Evolutionary conservation across 2,113 vertebrate genomes (phyloP).

Genomic region (Ardeotis arabs): DNA sequence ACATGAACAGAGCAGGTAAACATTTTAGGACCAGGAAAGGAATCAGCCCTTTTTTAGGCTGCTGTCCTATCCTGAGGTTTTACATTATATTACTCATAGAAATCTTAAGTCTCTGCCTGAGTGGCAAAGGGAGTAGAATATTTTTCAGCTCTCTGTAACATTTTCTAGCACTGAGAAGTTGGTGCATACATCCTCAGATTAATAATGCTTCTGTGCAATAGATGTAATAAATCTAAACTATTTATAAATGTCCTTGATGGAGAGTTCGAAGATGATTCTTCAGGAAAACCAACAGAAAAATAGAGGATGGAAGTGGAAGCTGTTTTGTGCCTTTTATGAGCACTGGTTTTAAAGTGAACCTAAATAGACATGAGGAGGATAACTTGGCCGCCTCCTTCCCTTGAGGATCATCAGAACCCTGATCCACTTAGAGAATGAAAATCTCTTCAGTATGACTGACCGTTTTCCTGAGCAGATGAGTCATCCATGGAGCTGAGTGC

Average conservation of each 20-base stretch:
- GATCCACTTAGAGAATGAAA: not conserved
- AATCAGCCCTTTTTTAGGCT: not conserved
- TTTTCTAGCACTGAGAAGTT: not conserved
- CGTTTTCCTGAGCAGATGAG: not conserved
- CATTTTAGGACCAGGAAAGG: not conserved
- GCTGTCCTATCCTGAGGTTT: not conserved
- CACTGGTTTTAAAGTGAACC: not conserved
- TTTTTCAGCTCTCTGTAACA: not conserved
- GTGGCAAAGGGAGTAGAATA: not conserved
- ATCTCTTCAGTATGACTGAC: not conserved
- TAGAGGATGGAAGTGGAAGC: not conserved
- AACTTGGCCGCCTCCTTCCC: not conserved
- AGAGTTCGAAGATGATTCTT: not conserved
- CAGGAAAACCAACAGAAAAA: not conserved
- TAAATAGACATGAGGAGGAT: not conserved
- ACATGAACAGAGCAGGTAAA: not conserved
- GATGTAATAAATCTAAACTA: not conserved
- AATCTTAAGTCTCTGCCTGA: not conserved
- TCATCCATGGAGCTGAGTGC: conserved; percentile 28
- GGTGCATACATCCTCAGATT: not conserved
- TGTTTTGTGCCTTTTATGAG: not conserved
- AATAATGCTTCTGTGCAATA: not conserved
- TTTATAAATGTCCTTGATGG: not conserved
- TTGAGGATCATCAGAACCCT: not conserved
- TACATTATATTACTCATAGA: not conserved